These are phyloP conservation scores for Melieria picta DNA, from an alignment of 2,888 invertebrate genomes.

Conservation along the genomic window DNA sequence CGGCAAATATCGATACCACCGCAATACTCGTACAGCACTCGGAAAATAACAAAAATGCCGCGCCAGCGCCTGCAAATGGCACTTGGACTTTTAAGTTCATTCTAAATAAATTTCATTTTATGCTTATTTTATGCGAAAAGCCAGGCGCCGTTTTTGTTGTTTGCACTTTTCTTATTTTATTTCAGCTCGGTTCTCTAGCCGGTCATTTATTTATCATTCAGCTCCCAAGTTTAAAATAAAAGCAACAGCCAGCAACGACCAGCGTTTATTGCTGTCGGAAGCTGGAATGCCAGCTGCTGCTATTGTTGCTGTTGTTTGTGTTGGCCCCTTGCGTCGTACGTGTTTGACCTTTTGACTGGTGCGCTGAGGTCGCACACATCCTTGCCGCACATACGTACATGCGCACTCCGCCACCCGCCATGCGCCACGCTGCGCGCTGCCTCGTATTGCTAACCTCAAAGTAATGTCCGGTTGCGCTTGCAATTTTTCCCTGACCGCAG, in stretches of 20 bases:
- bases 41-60: constrained; percentile 22
- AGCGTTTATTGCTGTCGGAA: constrained; percentile 29
- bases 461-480: constrained; percentile 37
- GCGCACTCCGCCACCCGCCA: neutral
- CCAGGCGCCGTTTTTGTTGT: constrained; percentile 27
- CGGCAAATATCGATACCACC: neutral
- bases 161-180: constrained; percentile 33
- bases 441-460: constrained; percentile 29
- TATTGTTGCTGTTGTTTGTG: too few species aligned
- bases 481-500: constrained; percentile 24
- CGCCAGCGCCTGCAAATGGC: neutral
- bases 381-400: neutral
- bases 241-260: constrained; percentile 25
- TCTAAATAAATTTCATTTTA: constrained; percentile 49
- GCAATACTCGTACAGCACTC: neutral
- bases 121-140: constrained; percentile 44
- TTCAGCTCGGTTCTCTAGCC: too few species aligned
- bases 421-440: too few species aligned
- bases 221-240: constrained; percentile 43
- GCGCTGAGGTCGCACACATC: constrained; percentile 19
- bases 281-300: too few species aligned
- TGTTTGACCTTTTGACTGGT: constrained; percentile 43
- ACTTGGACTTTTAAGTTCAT: constrained; percentile 40
- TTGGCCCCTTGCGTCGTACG: constrained; percentile 6
- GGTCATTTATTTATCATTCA: constrained; percentile 46